phyloP scores from a whole-genome alignment of 2,888 invertebrate genomes.

The Patella ulyssiponensis region DNA sequence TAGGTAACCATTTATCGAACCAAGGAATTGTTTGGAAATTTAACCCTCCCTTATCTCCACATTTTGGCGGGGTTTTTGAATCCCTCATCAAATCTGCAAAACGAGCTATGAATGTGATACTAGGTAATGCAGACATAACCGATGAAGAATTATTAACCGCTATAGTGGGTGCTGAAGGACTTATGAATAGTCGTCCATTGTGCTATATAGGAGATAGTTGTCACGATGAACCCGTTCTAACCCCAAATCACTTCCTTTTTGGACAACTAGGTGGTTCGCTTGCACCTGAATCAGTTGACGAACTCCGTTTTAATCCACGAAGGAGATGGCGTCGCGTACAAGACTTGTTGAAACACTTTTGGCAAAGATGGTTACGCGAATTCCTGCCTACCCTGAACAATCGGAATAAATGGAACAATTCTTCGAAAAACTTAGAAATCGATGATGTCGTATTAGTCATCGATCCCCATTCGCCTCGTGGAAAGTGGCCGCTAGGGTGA shows the following conservation, averaged over 20 bases:
- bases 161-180: background rate
- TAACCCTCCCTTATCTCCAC: conserved; percentile 41
- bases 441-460: conserved; percentile 6
- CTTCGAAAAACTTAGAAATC: background rate
- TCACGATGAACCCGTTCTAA: background rate
- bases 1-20: conserved; percentile 19
- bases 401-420: conserved; percentile 1
- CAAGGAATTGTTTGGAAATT: conserved; percentile 34
- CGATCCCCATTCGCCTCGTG: conserved; percentile 13
- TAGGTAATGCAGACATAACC: conserved; percentile 35
- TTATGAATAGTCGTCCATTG: background rate
- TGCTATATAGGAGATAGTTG: conserved; percentile 2
- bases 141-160: conserved; percentile 42
- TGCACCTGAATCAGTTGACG: background rate
- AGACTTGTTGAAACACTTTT: background rate
- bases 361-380: conserved; percentile 13
- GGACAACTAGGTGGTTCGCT: conserved; percentile 2
- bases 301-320: background rate
- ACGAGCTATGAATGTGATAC: conserved; percentile 37
- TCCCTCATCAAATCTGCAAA: conserved; percentile 39
- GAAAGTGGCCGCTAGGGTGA: background rate
- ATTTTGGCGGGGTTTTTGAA: conserved; percentile 42
- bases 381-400: conserved; percentile 10
- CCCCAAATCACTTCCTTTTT: background rate
- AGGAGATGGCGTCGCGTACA: background rate